Base-by-base conservation (phyloP, 2,113 vertebrate species). In the Acrocephalus arundinaceus region DNA sequence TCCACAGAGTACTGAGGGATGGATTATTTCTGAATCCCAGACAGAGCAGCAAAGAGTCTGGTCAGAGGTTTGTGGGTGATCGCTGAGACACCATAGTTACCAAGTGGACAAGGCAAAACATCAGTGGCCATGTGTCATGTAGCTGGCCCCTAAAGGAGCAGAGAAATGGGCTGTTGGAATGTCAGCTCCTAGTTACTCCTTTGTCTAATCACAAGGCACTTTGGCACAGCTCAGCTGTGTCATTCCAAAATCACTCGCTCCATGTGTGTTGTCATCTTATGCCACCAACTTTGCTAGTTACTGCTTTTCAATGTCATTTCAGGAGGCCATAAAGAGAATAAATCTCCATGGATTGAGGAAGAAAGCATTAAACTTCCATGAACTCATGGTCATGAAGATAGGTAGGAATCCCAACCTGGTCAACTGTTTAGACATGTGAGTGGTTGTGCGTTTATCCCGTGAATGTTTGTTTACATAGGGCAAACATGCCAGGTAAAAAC, bases 331-430 rank as follows among this genome's bases (percentile, higher is more conserved):
- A 33, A 66, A 66, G 41, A 66, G 46, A 66, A 66, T 46, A n/a
- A 33, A 17, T 66, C 15, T 33, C 15, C 99, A 99, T 95, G 13
- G 16, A 24, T 20, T 4, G 98, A 99, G 99, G 99, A 99, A 92
- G 98, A 35, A 99, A 98, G 96, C 99, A 98, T 41, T 41, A 41
- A 99, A 18, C 97, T 98, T 99, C 97, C 99, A 99, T 97, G 99
- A 99, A 98, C 98, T 99, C 95, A 96, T 8, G 11, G 30, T 33
- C 3, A 7, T 55, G 54, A 55, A 31, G 17, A 55, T 31, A 30
- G 11, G 11, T 31, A 55, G 18, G 54, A 55, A 55, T 17, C 54
- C 54, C 80, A 99, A n/a, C 16, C 41, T 41, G 41, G 13, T 41
- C 41, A 41, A 41, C 41, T 41, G 41, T 41, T 41, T 41, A 41